These are phyloP conservation scores for Florisuga fusca DNA, from an alignment of 2,797 vertebrate species.

Conservation along the genomic window DNA sequence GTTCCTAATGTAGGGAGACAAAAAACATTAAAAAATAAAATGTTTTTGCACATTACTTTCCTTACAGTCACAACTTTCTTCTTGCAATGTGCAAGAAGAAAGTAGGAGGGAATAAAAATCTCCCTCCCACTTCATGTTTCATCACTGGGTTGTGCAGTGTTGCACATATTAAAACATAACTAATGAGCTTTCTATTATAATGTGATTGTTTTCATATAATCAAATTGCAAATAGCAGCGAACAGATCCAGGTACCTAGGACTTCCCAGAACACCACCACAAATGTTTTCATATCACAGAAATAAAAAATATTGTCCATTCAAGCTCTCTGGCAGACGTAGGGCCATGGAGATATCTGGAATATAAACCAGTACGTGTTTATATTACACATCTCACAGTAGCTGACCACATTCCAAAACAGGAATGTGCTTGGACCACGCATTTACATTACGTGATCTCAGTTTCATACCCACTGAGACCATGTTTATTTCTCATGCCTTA, in stretches of 20 bases:
- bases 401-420: neutral
- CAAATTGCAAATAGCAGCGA: neutral
- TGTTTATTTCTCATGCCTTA: neutral
- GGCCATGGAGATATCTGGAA: fast-evolving
- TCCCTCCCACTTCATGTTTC: neutral
- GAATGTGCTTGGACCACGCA: neutral
- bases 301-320: neutral
- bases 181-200: neutral
- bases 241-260: neutral
- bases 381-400: neutral
- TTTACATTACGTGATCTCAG: neutral
- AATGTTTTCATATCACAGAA: neutral
- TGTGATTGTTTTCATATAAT: neutral
- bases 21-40: neutral
- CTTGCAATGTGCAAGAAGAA: neutral
- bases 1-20: neutral
- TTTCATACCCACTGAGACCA: neutral
- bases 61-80: neutral
- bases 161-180: neutral
- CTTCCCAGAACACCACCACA: neutral
- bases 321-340: neutral
- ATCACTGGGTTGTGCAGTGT: neutral
- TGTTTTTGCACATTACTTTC: neutral
- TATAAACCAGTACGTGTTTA: neutral
- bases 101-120: neutral